Conservation (phyloP, 2,113 vertebrate species). For the Bubo bubo region DNA sequence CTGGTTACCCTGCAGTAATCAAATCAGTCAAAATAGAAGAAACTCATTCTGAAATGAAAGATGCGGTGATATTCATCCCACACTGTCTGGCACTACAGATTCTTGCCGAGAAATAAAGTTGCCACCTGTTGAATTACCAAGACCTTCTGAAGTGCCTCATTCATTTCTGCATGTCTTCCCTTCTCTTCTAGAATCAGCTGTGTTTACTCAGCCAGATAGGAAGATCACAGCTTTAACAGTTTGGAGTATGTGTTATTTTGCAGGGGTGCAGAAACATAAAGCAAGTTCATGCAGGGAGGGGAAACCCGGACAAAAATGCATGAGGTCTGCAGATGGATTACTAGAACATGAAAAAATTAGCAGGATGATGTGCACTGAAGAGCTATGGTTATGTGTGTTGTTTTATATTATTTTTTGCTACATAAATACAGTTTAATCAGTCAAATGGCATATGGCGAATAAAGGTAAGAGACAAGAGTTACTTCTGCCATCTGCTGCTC, state of each 20-base stretch:
- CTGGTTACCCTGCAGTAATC: background rate
- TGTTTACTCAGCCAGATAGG: background rate
- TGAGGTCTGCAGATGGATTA: background rate
- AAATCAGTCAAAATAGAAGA: background rate
- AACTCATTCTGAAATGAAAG: background rate
- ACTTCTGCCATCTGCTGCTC: constrained; percentile 38
- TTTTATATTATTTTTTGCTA: background rate
- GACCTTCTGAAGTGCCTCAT: background rate
- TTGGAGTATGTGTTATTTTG: background rate
- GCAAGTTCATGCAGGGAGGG: background rate
- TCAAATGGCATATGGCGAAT: constrained; percentile 47
- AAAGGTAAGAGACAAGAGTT: constrained; percentile 60
- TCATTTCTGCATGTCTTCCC: background rate
- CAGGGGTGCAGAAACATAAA: background rate
- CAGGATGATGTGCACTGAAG: background rate
- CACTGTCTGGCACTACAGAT: background rate
- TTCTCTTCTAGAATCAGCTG: background rate
- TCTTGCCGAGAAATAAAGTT: background rate
- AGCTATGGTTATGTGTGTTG: background rate
- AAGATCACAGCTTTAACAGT: background rate
- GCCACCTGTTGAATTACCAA: background rate
- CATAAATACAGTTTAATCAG: constrained; percentile 27
- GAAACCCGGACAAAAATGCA: background rate
- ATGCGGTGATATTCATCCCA: background rate
- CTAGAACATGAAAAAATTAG: background rate